These are phyloP conservation scores for Syngnathus acus DNA, from an alignment of 2,797 vertebrate genomes.

Conservation along the genomic window DNA sequence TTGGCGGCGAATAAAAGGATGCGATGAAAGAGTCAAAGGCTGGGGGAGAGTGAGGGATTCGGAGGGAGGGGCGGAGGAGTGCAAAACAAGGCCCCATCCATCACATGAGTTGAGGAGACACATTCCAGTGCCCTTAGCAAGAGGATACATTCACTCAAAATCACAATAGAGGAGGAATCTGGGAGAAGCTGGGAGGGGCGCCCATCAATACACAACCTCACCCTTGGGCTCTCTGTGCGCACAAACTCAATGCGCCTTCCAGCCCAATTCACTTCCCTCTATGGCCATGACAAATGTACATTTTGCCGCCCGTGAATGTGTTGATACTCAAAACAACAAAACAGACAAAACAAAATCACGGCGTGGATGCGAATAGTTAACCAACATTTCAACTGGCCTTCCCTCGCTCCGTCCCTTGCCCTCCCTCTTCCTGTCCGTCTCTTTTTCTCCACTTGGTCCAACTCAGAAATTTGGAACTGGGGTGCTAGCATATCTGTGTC, in stretches of 20 bases:
- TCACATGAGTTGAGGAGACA: conserved; percentile 72
- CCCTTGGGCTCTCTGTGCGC: conserved; percentile 53
- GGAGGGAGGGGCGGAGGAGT: conserved; percentile 77
- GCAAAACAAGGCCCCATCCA: conserved; percentile 81
- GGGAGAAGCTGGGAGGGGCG: conserved; percentile 69
- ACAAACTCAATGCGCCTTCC: conserved; percentile 60
- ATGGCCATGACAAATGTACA: conserved; percentile 72
- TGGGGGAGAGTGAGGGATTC: conserved; percentile 72
- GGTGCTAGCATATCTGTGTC: conserved; percentile 52
- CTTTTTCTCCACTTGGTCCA: conserved; percentile 16
- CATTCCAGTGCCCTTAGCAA: conserved; percentile 74
- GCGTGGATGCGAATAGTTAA: conserved; percentile 35
- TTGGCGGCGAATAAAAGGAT: conserved; percentile 73
- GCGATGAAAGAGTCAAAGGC: conserved; percentile 73
- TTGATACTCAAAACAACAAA: conserved; percentile 48
- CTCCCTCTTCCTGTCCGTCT: conserved; percentile 3
- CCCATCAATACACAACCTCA: conserved; percentile 71
- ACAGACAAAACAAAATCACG: conserved; percentile 28
- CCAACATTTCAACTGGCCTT: conserved; percentile 35
- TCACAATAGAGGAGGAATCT: conserved; percentile 71
- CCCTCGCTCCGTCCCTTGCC: conserved; percentile 2
- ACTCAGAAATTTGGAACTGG: conserved; percentile 43
- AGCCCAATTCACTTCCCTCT: conserved; percentile 55
- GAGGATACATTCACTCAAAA: conserved; percentile 79
- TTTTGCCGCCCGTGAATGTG: conserved; percentile 58